Evolutionary conservation across 2,888 invertebrate genomes (phyloP).

Genomic region (Heliconius ethilla): DNA sequence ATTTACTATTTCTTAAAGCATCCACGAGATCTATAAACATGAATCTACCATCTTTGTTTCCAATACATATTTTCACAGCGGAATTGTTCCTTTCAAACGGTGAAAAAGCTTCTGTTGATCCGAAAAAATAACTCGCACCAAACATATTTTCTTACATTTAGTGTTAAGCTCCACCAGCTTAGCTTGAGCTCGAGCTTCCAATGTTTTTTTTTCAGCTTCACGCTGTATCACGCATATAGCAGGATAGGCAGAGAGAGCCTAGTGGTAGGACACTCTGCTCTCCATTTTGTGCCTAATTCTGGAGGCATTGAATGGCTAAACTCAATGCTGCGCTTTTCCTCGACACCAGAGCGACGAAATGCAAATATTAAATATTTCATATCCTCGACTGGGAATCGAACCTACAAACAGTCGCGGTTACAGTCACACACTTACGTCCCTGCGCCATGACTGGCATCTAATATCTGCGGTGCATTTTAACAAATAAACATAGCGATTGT

Average conservation of each 20-base stretch:
- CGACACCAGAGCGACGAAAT: no score
- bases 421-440: no score
- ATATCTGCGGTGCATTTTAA: conserved; percentile 29
- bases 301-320: no score
- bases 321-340: no score
- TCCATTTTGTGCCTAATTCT: no score
- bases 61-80: conserved; percentile 27
- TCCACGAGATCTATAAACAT: conserved; percentile 31
- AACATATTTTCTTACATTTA: conserved; percentile 68
- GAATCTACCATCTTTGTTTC: conserved; percentile 30
- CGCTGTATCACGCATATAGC: no score
- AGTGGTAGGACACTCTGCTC: no score
- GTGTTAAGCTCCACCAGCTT: conserved; percentile 49
- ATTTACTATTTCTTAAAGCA: conserved; percentile 29
- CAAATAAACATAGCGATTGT: conserved; percentile 30
- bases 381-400: no score
- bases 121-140: conserved; percentile 69
- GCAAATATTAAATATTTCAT: no score
- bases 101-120: conserved; percentile 70
- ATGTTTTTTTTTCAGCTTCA: no score
- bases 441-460: neutral
- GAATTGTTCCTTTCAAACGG: conserved; percentile 19
- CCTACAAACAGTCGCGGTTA: no score
- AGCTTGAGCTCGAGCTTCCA: conserved; percentile 25
- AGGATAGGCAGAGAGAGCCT: no score